Conservation (phyloP, 1,140 invertebrate genomes). For the Zelostemma sp. region DNA sequence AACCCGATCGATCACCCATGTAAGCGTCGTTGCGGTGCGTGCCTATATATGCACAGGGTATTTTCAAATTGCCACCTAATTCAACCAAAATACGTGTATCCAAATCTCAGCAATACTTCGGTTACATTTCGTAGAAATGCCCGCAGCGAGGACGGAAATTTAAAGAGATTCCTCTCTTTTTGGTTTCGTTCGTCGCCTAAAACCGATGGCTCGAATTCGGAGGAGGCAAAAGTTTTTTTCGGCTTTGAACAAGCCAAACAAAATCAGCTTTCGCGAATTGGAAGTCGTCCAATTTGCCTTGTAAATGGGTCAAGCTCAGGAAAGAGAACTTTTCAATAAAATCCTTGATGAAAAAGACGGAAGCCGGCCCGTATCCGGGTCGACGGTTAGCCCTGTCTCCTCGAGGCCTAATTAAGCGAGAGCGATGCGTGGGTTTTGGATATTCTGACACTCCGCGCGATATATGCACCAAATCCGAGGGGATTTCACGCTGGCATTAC, state of each 20-base stretch:
- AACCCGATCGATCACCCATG: slow-evolving; percentile 41
- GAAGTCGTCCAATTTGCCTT: background rate
- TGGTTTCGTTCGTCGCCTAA: too few relatives aligned
- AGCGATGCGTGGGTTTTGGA: slow-evolving; percentile 16
- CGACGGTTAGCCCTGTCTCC: background rate
- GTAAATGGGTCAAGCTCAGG: background rate
- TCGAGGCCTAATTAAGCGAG: slow-evolving; percentile 19
- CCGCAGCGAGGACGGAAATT: background rate
- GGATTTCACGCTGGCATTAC: slow-evolving; percentile 24
- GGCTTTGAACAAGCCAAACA: background rate
- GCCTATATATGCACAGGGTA: slow-evolving; percentile 23
- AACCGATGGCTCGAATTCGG: too few relatives aligned
- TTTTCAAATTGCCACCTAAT: slow-evolving; percentile 7
- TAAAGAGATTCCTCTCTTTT: too few relatives aligned
- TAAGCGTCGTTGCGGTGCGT: slow-evolving; percentile 36
- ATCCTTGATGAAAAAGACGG: background rate
- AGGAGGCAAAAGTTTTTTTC: background rate
- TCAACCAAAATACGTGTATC: background rate
- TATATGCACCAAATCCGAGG: slow-evolving; percentile 18
- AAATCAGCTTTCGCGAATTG: background rate
- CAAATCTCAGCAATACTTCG: too few relatives aligned
- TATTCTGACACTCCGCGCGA: slow-evolving; percentile 15
- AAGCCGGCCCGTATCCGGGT: background rate
- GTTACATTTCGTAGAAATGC: too few relatives aligned
- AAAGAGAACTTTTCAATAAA: background rate